Percentiles rank a stretch among this genome's conserved stretches.
Evolutionary conservation across 2,797 vertebrate genomes (phyloP).

Genomic region (Bovichtus diacanthus): DNA sequence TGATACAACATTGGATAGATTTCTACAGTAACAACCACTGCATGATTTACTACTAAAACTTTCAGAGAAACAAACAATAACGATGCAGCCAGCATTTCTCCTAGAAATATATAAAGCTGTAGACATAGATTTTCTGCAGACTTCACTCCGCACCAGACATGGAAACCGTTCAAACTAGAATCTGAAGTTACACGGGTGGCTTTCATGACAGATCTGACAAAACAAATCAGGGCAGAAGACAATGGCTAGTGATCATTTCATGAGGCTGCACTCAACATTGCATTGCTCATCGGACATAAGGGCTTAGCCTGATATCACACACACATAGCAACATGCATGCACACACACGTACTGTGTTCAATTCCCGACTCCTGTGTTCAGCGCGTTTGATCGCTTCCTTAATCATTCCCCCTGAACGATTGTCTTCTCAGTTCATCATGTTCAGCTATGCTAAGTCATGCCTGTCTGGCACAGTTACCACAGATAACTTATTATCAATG

Average conservation of each 20-base stretch:
- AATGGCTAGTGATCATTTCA: constrained; percentile 35
- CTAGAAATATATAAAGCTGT: constrained; percentile 24
- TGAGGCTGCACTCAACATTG: constrained; percentile 31
- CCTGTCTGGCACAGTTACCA: constrained; percentile 83
- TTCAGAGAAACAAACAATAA: constrained; percentile 5
- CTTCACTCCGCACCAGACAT: constrained; percentile 42
- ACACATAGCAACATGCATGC: not conserved
- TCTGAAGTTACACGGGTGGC: constrained; percentile 25
- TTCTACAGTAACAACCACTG: not conserved
- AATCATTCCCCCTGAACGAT: constrained; percentile 44
- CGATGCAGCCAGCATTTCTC: constrained; percentile 18
- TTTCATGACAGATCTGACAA: constrained; percentile 26
- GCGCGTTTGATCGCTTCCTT: constrained; percentile 37
- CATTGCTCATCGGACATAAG: constrained; percentile 33
- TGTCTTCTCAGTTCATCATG: constrained; percentile 59
- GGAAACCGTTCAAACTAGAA: constrained; percentile 37
- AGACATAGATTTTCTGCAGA: constrained; percentile 34
- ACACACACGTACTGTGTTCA: constrained; percentile 12
- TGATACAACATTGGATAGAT: not conserved
- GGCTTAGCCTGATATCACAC: constrained; percentile 21
- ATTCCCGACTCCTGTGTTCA: constrained; percentile 15
- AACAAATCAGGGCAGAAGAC: constrained; percentile 50
- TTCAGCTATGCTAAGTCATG: constrained; percentile 75
- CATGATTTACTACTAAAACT: not conserved
- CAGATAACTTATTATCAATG: constrained; percentile 83